These are phyloP conservation scores for Danaus chrysippus DNA, from an alignment of 2,888 invertebrate species.

Conservation along the genomic window DNA sequence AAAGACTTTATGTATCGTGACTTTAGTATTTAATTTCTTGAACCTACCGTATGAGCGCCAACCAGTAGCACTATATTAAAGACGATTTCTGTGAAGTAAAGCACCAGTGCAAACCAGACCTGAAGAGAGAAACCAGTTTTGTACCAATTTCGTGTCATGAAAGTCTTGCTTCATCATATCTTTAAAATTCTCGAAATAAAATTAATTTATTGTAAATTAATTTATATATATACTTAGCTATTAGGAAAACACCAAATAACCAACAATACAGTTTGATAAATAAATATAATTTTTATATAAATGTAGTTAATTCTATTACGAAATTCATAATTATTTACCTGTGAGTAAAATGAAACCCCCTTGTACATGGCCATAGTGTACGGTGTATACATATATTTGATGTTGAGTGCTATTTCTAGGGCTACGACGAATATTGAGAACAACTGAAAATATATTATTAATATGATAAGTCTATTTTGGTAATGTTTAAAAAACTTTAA, in stretches of 20 bases:
- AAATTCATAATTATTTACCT: background rate
- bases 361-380: conserved; percentile 23
- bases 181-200: no score
- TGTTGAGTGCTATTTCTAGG: conserved; percentile 16
- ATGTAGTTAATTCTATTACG: no score
- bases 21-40: background rate
- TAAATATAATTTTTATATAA: no score
- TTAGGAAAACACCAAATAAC: no score
- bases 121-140: conserved; percentile 6
- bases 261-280: no score
- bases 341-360: conserved; percentile 28
- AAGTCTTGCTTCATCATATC: no score
- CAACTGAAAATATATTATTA: conserved; percentile 14
- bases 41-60: conserved; percentile 47
- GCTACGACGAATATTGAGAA: conserved; percentile 22
- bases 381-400: background rate
- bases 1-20: no score
- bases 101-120: conserved; percentile 30
- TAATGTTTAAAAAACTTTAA: no score
- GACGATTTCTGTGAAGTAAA: conserved; percentile 32
- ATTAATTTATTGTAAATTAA: no score
- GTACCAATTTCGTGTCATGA: no score
- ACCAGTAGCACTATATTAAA: conserved; percentile 39
- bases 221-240: no score
- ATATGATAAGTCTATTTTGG: no score